Base-by-base conservation (phyloP, 2,888 invertebrate genomes). In the Chydorus sphaericus region DNA sequence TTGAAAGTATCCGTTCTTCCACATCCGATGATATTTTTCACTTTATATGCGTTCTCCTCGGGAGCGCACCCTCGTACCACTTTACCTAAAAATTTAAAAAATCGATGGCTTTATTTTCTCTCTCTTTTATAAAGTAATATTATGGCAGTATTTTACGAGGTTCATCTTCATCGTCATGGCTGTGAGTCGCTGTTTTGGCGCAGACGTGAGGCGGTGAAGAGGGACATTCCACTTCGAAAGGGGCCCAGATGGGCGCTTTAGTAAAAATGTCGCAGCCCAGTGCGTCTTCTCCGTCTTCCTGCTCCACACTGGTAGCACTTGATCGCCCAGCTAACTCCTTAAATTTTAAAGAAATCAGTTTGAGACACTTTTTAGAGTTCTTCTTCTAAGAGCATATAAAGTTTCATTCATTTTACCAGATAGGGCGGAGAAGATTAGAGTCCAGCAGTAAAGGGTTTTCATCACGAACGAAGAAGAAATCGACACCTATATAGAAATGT, bases 221-320 rank as follows among this genome's bases (percentile, higher is more conserved):
- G 10, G 58, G 39, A 44, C 60, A 61, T 36, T 60, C 51, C 28
- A 60, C 54, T 59, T 60, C 58, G 51, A 55, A 61, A 10, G 48
- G 48, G 28, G 44, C 50, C 60, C 60, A 60, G 4, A 57, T 26
- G 38, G 56, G 49, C n/a, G 59, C 48, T 6, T 23, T 16, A 8
- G 26, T 18, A 53, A 61, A 61, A n/a, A 33, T 53, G 23, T 54
- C 37, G 38, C 61, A 61, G 14, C 56, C 51, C 11, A 55, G n/a
- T 1, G 55, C 54, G 7, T 28, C 44, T n/a, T 53, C 57, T 2
- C 53, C 44, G 7, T 26, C 44, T 44, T 44, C 23, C 55, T 11
- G 55, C 51, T 10, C 61, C 61, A 31, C 61, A 61, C 56, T 61
- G 58, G 54, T 60, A 61, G 37, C 61, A 61, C 50, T 57, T 54